Evolutionary conservation across 1,140 invertebrate genomes (phyloP).

Genomic region (Lasioglossum albipes): DNA sequence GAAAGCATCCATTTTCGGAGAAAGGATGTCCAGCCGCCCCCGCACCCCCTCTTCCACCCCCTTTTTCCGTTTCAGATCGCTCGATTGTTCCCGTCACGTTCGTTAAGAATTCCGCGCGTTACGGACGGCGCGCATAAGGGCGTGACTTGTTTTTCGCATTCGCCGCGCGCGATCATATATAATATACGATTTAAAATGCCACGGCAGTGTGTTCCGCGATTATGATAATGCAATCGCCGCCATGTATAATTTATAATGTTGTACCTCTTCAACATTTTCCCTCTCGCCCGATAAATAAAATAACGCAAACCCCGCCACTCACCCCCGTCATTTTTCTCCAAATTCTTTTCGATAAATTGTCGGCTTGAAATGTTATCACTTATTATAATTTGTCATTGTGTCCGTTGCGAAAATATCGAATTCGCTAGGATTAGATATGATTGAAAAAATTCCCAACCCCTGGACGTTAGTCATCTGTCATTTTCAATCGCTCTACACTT

Average conservation of each 20-base stretch:
- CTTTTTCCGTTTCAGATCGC: slow-evolving; percentile 27
- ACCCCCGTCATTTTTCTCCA: background rate
- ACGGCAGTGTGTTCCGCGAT: slow-evolving; percentile 32
- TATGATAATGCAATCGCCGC: slow-evolving; percentile 48
- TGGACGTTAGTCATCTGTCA: too few species aligned
- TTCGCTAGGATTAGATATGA: too few species aligned
- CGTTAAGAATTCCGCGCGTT: slow-evolving; percentile 42
- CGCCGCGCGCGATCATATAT: slow-evolving; percentile 30
- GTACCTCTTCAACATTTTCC: slow-evolving; percentile 2
- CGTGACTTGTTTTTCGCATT: slow-evolving; percentile 43
- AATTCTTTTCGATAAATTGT: background rate
- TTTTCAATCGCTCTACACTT: too few species aligned
- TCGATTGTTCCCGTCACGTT: slow-evolving; percentile 60
- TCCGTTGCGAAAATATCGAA: too few species aligned
- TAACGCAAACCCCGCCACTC: background rate
- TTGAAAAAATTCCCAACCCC: too few species aligned
- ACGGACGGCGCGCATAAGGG: slow-evolving; percentile 20
- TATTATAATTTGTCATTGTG: too few species aligned
- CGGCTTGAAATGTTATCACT: too few species aligned
- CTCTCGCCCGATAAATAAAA: slow-evolving; percentile 38
- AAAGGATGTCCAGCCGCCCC: background rate
- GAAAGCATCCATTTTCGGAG: background rate
- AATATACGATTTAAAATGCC: slow-evolving; percentile 47
- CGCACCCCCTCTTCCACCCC: too few species aligned
- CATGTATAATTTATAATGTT: slow-evolving; percentile 50